Evolutionary conservation across 2,797 vertebrate species (phyloP).

Genomic region (Danio choprae): DNA sequence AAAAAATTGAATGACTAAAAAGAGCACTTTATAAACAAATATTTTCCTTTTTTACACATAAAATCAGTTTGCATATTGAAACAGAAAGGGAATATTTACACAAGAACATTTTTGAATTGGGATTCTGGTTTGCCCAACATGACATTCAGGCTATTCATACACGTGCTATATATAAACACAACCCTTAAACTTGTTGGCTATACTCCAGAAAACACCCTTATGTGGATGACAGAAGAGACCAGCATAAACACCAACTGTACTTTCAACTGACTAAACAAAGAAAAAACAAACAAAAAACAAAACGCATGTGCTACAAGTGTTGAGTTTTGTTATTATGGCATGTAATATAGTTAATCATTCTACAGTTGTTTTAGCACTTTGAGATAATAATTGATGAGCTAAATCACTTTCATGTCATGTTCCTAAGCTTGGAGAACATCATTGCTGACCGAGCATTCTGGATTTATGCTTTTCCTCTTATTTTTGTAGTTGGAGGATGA

Average conservation of each 20-base stretch:
- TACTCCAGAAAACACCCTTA: background rate
- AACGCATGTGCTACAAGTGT: background rate
- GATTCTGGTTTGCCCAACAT: background rate
- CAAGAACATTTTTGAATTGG: no score
- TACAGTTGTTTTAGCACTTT: conserved; percentile 39
- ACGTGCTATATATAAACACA: background rate
- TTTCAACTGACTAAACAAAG: background rate
- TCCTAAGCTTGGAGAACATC: background rate
- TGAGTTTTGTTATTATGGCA: background rate
- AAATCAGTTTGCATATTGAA: no score
- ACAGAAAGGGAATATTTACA: no score
- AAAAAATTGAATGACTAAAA: no score
- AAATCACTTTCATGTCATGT: conserved; percentile 19
- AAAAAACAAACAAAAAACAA: background rate
- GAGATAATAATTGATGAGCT: conserved; percentile 41
- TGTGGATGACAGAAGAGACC: background rate
- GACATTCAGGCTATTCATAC: background rate
- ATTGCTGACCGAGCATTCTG: conserved; percentile 1
- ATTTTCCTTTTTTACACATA: no score
- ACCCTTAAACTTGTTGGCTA: background rate
- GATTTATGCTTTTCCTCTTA: background rate
- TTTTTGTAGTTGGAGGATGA: conserved; percentile 36
- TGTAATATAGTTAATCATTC: conserved; percentile 39
- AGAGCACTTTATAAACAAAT: no score
- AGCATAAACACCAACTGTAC: background rate